Conservation (phyloP, 1,140 invertebrate genomes). For the Leucophenga varia region DNA sequence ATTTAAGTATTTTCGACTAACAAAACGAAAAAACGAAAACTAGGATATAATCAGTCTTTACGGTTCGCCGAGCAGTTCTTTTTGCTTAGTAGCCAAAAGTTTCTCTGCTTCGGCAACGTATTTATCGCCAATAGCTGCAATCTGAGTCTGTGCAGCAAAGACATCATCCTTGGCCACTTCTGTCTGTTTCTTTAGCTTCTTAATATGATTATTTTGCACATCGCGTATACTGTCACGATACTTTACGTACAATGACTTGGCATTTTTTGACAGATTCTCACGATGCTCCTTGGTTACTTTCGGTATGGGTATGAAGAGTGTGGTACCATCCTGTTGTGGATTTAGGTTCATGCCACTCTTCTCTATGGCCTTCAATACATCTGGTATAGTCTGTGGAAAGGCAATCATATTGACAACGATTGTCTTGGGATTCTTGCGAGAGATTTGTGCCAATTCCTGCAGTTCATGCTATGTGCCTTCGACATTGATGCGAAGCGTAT, state of each 20-base stretch:
- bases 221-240: conserved; percentile 77
- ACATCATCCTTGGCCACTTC: conserved; percentile 68
- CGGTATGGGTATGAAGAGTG: conserved; percentile 82
- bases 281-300: conserved; percentile 92
- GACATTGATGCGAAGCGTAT: conserved; percentile 71
- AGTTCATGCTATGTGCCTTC: conserved; percentile 82
- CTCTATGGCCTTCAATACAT: conserved; percentile 72
- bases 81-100: conserved; percentile 68
- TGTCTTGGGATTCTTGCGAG: conserved; percentile 82
- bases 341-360: conserved; percentile 88
- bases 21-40: too few species aligned
- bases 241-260: conserved; percentile 79
- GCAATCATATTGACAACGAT: conserved; percentile 78
- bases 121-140: conserved; percentile 66
- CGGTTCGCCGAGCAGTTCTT: conserved; percentile 66
- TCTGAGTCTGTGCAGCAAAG: conserved; percentile 67
- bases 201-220: conserved; percentile 73
- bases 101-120: conserved; percentile 69
- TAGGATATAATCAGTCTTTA: conserved; percentile 18
- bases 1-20: too few species aligned
- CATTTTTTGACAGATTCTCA: conserved; percentile 83
- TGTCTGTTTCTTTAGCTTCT: conserved; percentile 68
- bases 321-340: conserved; percentile 92
- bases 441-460: conserved; percentile 87
- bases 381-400: conserved; percentile 81